phyloP scores from a whole-genome alignment of 2,888 invertebrate genomes.

The Chorisops tibialis region DNA sequence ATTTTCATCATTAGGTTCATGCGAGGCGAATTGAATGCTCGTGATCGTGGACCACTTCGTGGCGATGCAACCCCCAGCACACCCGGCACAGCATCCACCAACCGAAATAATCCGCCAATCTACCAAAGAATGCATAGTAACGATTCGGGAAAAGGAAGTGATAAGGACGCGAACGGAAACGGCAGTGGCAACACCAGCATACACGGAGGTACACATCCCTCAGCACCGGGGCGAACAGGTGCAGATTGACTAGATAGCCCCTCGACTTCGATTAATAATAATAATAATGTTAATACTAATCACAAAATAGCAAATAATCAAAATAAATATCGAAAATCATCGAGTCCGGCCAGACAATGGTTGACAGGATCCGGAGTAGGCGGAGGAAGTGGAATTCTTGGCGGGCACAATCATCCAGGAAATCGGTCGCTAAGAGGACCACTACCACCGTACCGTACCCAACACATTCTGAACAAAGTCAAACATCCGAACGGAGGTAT shows the following conservation, averaged over 20 bases:
- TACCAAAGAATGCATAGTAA: constrained; percentile 86
- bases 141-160: constrained; percentile 72
- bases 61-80: constrained; percentile 68
- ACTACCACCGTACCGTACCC: constrained; percentile 47
- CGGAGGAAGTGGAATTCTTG: constrained; percentile 37
- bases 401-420: constrained; percentile 37
- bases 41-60: constrained; percentile 46
- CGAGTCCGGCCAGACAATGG: constrained; percentile 63
- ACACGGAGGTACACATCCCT: constrained; percentile 60
- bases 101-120: constrained; percentile 63
- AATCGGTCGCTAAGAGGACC: constrained; percentile 45
- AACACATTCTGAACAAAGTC: constrained; percentile 42
- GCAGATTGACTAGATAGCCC: constrained; percentile 81
- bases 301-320: constrained; percentile 52
- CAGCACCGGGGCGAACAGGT: constrained; percentile 52
- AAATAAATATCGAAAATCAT: constrained; percentile 64
- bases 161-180: constrained; percentile 62
- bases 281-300: constrained; percentile 44
- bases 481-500: constrained; percentile 38
- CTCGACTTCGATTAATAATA: constrained; percentile 45
- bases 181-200: constrained; percentile 56
- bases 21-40: constrained; percentile 74
- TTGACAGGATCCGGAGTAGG: no score
- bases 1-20: constrained; percentile 67
- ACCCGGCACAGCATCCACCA: constrained; percentile 66